phyloP scores from a whole-genome alignment of 2,888 invertebrate species.

The Himalopsyche kuldschensis region DNA sequence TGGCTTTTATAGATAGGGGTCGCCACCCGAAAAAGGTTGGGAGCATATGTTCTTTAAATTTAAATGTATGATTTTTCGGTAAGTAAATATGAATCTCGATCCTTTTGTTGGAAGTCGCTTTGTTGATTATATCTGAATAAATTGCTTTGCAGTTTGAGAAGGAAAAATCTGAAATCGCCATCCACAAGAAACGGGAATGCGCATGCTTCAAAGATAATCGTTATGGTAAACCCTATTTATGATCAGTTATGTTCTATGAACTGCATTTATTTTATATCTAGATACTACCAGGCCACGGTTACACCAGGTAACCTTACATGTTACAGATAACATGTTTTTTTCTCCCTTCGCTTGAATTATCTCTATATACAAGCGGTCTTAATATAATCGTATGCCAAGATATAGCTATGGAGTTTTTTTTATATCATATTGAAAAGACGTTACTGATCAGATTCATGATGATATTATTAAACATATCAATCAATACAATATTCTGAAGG shows the following conservation, averaged over 20 bases:
- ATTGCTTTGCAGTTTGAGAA: not conserved
- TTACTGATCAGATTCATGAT: too few species aligned
- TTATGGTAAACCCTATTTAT: not conserved
- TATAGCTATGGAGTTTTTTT: too few species aligned
- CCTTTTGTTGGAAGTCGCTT: not conserved
- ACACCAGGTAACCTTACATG: not conserved
- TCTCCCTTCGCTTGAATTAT: too few species aligned
- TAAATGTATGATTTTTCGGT: too few species aligned
- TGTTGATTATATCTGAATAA: conserved; percentile 16
- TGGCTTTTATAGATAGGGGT: too few species aligned
- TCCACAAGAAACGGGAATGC: not conserved
- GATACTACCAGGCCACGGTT: not conserved
- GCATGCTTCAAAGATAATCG: not conserved
- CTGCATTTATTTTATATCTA: not conserved
- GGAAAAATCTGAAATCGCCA: not conserved
- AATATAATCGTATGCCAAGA: too few species aligned
- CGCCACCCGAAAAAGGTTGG: too few species aligned
- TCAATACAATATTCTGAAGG: too few species aligned
- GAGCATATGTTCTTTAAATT: too few species aligned
- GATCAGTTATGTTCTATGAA: not conserved
- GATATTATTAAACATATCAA: too few species aligned
- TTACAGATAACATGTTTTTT: not conserved
- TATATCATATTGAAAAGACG: too few species aligned
- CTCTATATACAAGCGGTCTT: too few species aligned
- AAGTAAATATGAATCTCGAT: not conserved